Evolutionary conservation across 1,140 invertebrate genomes (phyloP).

Genomic region (Drosophila prosaltans): DNA sequence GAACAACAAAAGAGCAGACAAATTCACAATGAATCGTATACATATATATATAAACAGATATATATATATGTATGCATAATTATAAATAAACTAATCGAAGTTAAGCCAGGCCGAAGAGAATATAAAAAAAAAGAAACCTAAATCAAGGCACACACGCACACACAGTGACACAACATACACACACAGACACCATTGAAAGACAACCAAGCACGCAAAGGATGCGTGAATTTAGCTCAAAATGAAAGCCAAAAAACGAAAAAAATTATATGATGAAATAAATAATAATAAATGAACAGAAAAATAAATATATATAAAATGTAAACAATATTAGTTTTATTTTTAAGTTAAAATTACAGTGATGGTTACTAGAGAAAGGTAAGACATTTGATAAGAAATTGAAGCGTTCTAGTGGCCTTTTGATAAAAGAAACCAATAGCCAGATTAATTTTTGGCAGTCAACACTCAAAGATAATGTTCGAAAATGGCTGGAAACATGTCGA

Average conservation of each 20-base stretch:
- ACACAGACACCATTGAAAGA: constrained; percentile 34
- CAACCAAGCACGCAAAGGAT: constrained; percentile 54
- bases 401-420: too few species aligned
- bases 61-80: constrained; percentile 54
- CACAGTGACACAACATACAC: constrained; percentile 19
- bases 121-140: constrained; percentile 40
- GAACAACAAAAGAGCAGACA: constrained; percentile 28
- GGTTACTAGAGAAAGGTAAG: neutral
- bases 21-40: constrained; percentile 39
- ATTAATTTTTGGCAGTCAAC: too few species aligned
- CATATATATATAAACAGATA: constrained; percentile 56
- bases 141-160: constrained; percentile 68
- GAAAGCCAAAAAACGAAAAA: constrained; percentile 51
- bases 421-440: too few species aligned
- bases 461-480: too few species aligned
- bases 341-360: too few species aligned
- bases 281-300: constrained; percentile 44
- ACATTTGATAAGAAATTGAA: too few species aligned
- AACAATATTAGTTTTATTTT: neutral
- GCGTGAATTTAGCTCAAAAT: constrained; percentile 76
- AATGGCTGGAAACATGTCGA: too few species aligned
- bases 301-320: constrained; percentile 27
- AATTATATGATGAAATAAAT: constrained; percentile 78
- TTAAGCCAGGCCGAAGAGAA: constrained; percentile 58
- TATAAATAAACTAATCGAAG: constrained; percentile 63